Percentiles rank a stretch among this genome's conserved stretches.
phyloP scores from a whole-genome alignment of 2,113 vertebrate species.

The Rallus limicola region DNA sequence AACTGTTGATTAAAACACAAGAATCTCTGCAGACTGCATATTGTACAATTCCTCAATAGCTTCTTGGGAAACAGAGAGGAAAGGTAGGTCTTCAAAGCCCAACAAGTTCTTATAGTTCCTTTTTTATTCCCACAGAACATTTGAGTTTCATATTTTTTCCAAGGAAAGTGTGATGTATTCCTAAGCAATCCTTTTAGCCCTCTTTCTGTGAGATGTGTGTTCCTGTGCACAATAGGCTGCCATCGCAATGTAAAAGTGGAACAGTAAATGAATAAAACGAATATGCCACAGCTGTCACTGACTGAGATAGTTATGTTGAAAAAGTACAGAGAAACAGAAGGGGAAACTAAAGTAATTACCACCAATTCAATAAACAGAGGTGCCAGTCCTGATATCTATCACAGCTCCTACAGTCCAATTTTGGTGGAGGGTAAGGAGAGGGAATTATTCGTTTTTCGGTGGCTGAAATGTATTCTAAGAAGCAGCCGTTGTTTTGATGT shows the following conservation, averaged over 20 bases:
- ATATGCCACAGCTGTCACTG: not conserved
- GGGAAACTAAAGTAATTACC: not conserved
- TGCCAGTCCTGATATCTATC: not conserved
- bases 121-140: not conserved
- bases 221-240: not conserved
- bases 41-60: not conserved
- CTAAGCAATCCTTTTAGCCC: not conserved
- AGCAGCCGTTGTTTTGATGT: not conserved
- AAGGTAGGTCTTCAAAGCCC: not conserved
- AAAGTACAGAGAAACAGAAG: not conserved
- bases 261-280: constrained; percentile 39
- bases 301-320: constrained; percentile 16
- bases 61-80: not conserved
- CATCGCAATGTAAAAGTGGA: constrained; percentile 9
- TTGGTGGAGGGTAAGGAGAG: not conserved
- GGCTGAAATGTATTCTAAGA: not conserved
- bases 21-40: not conserved
- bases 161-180: not conserved
- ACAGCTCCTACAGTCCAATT: not conserved
- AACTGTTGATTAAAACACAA: not conserved
- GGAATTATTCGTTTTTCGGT: not conserved
- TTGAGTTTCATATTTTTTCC: not conserved
- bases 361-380: not conserved
- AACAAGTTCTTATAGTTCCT: not conserved
- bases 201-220: not conserved